phyloP scores from a whole-genome alignment of 2,797 vertebrate genomes.

The Eospalax fontanierii region DNA sequence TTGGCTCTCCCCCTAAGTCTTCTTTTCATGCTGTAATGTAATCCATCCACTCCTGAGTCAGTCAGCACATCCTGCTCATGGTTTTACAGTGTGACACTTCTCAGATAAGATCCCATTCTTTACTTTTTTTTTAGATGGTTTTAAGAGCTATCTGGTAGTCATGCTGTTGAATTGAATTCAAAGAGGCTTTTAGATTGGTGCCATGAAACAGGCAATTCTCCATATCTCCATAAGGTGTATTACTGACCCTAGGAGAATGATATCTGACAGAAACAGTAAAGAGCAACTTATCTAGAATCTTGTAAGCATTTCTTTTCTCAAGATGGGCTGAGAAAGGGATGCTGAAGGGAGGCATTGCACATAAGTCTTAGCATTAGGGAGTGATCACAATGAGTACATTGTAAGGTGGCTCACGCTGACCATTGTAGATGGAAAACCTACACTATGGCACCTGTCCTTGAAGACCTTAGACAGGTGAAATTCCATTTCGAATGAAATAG shows the following conservation, averaged over 20 bases:
- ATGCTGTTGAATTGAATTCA: conserved; percentile 76
- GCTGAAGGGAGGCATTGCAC: conserved; percentile 55
- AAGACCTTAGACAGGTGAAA: conserved; percentile 56
- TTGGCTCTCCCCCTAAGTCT: not conserved
- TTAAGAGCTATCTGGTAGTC: conserved; percentile 66
- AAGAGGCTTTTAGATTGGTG: conserved; percentile 77
- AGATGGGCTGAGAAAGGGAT: conserved; percentile 66
- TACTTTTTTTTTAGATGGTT: conserved; percentile 35
- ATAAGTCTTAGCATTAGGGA: conserved; percentile 57
- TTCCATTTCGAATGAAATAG: conserved; percentile 62
- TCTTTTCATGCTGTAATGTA: conserved; percentile 49
- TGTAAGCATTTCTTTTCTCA: conserved; percentile 74
- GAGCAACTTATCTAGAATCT: conserved; percentile 79
- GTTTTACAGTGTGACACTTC: conserved; percentile 51
- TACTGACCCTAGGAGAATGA: conserved; percentile 78
- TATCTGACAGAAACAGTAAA: conserved; percentile 76
- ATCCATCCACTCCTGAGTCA: not conserved
- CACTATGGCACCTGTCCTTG: conserved; percentile 44
- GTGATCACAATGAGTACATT: conserved; percentile 81
- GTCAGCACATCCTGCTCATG: not conserved
- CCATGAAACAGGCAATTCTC: conserved; percentile 78
- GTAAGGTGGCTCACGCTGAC: conserved; percentile 42
- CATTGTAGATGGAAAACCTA: conserved; percentile 65
- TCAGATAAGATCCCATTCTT: conserved; percentile 77
- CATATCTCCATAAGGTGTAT: conserved; percentile 67